These are phyloP conservation scores for Parauchenoglanis ngamensis DNA, from an alignment of 2,797 vertebrate genomes.

Conservation along the genomic window DNA sequence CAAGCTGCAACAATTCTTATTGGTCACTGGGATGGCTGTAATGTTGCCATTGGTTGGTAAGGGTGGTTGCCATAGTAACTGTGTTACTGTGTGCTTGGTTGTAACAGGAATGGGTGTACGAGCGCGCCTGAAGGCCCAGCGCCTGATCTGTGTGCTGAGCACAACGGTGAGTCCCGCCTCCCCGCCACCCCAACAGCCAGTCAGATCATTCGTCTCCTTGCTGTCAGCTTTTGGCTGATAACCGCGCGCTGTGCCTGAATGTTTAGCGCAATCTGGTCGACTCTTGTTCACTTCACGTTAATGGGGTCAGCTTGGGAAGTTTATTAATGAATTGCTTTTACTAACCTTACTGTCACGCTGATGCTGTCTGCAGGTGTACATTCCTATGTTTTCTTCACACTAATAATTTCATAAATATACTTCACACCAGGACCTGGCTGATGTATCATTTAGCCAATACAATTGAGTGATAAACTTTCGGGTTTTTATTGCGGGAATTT, in stretches of 20 bases:
- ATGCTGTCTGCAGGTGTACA: neutral
- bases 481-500: neutral
- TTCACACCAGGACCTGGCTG: neutral
- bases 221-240: neutral
- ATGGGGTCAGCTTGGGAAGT: neutral
- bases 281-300: neutral
- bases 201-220: neutral
- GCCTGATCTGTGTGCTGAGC: conserved; percentile 59
- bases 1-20: neutral
- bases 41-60: too few relatives aligned
- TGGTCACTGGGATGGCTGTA: neutral
- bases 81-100: conserved; percentile 70
- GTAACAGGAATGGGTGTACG: conserved; percentile 72
- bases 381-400: neutral
- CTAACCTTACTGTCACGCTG: neutral
- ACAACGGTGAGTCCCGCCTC: conserved; percentile 74
- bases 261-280: neutral
- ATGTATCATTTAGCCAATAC: neutral
- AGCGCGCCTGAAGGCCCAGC: conserved; percentile 64
- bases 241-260: neutral
- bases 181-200: conserved; percentile 43
- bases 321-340: neutral
- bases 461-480: neutral
- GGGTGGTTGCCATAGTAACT: conserved; percentile 37
- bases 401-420: neutral